Conservation (phyloP, 2,888 invertebrate species). For the Tetragnatha montana region DNA sequence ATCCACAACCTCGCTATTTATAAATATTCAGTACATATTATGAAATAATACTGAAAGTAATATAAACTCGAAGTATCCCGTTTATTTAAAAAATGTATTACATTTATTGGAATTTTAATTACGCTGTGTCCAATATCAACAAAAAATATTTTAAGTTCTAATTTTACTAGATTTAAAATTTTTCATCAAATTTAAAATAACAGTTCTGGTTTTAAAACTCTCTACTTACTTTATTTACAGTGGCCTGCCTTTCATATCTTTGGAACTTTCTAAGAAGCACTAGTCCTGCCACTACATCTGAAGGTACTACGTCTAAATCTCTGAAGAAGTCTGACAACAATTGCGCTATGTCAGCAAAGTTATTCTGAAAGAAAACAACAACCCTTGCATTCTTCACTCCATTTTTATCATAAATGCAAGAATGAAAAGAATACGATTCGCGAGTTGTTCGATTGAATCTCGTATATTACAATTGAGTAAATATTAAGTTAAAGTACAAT, state of each 20-base stretch:
- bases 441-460: too few relatives aligned
- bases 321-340: slow-evolving; percentile 89
- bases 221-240: slow-evolving; percentile 80
- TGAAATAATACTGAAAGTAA: neutral
- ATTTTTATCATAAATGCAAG: too few relatives aligned
- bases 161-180: too few relatives aligned
- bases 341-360: slow-evolving; percentile 89
- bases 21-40: too few relatives aligned
- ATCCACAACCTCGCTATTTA: neutral
- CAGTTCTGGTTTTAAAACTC: neutral
- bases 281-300: slow-evolving; percentile 89
- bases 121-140: neutral
- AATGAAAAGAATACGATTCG: too few relatives aligned
- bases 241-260: slow-evolving; percentile 83
- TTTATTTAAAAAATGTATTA: neutral
- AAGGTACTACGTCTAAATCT: slow-evolving; percentile 90
- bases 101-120: neutral
- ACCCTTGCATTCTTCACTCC: neutral
- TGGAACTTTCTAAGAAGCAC: slow-evolving; percentile 87
- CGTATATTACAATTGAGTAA: too few relatives aligned
- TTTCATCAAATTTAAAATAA: neutral
- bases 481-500: too few relatives aligned
- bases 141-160: neutral
- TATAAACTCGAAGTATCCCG: neutral
- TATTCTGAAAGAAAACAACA: slow-evolving; percentile 80